Percentiles rank a stretch among this genome's conserved stretches.
These are phyloP conservation scores for Saguinus midas DNA, from an alignment of 2,113 vertebrate species.

Conservation along the genomic window DNA sequence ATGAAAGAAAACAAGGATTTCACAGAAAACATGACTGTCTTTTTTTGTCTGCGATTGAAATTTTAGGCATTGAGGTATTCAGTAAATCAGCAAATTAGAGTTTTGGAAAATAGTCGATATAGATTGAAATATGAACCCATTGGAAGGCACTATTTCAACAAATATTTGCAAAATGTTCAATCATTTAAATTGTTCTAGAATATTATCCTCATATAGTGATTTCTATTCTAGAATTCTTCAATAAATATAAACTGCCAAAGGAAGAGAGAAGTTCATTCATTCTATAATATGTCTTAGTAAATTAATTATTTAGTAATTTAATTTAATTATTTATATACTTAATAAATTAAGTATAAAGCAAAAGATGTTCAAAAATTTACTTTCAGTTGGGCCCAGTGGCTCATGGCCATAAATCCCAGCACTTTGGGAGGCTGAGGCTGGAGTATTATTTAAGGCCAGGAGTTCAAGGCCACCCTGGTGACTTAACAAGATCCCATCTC, in stretches of 20 bases:
- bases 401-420: too few relatives aligned
- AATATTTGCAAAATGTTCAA: background rate
- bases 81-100: background rate
- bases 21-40: background rate
- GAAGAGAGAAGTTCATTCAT: conserved; percentile 14
- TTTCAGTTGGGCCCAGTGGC: background rate
- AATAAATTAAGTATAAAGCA: background rate
- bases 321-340: background rate
- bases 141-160: background rate
- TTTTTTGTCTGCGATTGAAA: background rate
- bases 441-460: too few relatives aligned
- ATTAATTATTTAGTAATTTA: background rate
- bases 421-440: too few relatives aligned
- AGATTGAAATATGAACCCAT: background rate
- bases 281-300: background rate
- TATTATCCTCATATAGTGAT: background rate
- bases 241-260: background rate
- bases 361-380: background rate
- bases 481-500: too few relatives aligned
- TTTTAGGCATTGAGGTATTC: background rate
- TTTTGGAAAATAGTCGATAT: background rate
- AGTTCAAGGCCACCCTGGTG: too few relatives aligned
- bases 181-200: background rate
- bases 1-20: conserved; percentile 32
- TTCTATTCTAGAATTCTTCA: background rate